Evolutionary conservation across 2,113 vertebrate species (phyloP), one percentile per base, ranked within the genome.

Genomic region (Recurvirostra avosetta): DNA sequence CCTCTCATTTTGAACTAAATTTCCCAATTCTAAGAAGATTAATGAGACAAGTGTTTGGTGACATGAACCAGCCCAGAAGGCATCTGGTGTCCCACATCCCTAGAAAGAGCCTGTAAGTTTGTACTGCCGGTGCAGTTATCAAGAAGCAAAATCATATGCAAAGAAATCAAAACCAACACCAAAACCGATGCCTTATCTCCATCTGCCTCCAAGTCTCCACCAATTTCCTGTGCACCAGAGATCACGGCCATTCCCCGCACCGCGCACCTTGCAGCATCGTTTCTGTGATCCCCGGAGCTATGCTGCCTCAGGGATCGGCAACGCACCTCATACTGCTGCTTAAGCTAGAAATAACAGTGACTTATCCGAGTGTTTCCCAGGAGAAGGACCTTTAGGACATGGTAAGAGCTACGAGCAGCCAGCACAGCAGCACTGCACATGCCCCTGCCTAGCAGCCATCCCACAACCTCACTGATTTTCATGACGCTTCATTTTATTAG

Each of bases 81-180:
- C 26, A 40, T 21, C 76, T 58, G 41, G 7, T 32, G 41, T 71
- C 68, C 55, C 76, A 59, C 26, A 50, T 79, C 12, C 38, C 38
- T 59, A 52, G 74, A 71, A 90, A 68, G 29, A 90, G 21, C 11
- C 62, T 55, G 8, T 27, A 45, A 43, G 19, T 49, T 70, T 74
- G 27, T 27, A 20, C 21, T 34, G 38, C n/a, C 55, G 59, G 25
- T 15, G 52, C 61, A 38, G 68, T 26, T 76, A 34, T 8, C 29
- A 16, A 67, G 70, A 59, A 79, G 38, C 29, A 56, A 87, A 88
- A 49, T 40, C 36, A 29, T 17, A 36, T 7, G 12, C 38, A 78
- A 66, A 70, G 80, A 80, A 71, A 87, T 76, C 12, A 86, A 94
- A 96, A 43, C 41, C n/a, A 63, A 11, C 56, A 63, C 45, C 83